phyloP scores from a whole-genome alignment of 2,797 vertebrate species.

The Anabacerthia variegaticeps region DNA sequence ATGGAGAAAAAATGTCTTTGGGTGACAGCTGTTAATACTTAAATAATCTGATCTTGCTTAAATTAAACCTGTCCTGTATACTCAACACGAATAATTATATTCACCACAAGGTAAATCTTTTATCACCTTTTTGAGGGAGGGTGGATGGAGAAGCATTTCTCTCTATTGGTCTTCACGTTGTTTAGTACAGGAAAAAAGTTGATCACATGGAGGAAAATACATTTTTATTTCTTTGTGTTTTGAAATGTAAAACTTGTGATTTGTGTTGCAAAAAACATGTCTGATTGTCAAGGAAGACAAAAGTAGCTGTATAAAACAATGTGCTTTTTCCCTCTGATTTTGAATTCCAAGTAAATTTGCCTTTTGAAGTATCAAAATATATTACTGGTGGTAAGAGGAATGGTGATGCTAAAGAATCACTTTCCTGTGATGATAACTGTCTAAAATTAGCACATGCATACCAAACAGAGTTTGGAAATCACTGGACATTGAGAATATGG shows the following conservation, averaged over 20 bases:
- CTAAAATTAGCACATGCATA: neutral
- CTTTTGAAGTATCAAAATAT: neutral
- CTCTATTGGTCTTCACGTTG: neutral
- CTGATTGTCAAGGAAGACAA: neutral
- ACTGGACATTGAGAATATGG: neutral
- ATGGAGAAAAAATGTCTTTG: neutral
- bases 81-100: neutral
- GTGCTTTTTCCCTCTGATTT: neutral
- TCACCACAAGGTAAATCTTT: neutral
- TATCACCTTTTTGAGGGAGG: fast-evolving
- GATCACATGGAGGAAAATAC: neutral
- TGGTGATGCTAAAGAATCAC: neutral
- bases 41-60: neutral
- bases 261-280: neutral
- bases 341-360: neutral
- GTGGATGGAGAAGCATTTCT: neutral
- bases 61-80: neutral
- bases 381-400: neutral
- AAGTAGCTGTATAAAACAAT: neutral
- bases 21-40: neutral
- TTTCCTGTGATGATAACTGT: neutral
- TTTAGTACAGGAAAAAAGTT: neutral
- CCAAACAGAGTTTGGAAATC: neutral
- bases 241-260: neutral
- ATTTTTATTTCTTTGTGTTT: neutral